Conservation (phyloP, 2,797 vertebrate species). For the Sciurus vulgaris region DNA sequence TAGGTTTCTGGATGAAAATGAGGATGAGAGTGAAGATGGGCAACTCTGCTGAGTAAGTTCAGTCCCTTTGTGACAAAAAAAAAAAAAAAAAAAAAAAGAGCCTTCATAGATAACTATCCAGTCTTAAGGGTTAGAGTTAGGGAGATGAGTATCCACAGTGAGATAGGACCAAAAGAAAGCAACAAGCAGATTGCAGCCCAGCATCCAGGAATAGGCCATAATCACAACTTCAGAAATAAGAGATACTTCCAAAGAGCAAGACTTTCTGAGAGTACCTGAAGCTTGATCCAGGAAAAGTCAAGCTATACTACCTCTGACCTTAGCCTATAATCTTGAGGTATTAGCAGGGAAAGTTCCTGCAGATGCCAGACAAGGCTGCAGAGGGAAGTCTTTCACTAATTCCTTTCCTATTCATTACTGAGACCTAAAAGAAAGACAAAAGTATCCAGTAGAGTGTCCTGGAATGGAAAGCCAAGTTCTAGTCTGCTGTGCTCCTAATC, state of each 20-base stretch:
- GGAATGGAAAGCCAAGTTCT: constrained; percentile 59
- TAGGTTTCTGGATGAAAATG: constrained; percentile 78
- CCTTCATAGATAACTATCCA: constrained; percentile 47
- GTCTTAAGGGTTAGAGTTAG: constrained; percentile 20
- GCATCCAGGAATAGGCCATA: background rate
- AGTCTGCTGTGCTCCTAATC: background rate
- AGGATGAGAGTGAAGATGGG: constrained; percentile 76
- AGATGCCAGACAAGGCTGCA: background rate
- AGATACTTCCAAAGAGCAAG: background rate
- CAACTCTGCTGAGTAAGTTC: constrained; percentile 37
- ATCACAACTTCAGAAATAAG: constrained; percentile 54
- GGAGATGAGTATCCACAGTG: background rate
- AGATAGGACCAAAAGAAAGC: constrained; percentile 37
- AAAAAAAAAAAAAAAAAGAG: background rate
- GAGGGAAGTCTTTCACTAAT: constrained; percentile 23
- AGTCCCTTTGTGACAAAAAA: background rate
- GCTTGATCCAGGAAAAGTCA: constrained; percentile 51
- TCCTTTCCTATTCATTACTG: constrained; percentile 59
- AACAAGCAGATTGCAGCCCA: constrained; percentile 1
- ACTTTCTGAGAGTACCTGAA: constrained; percentile 38
- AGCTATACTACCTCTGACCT: constrained; percentile 27
- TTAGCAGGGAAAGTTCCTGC: background rate
- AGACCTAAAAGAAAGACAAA: constrained; percentile 60
- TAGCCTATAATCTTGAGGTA: background rate
- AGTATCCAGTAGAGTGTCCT: constrained; percentile 12